A percentile compares a stretch with the other conserved stretches of the same genome.
These are phyloP conservation scores for Ophiothrix spiculata DNA, from an alignment of 35 echinoderm and acorn worm genomes.

Conservation along the genomic window DNA sequence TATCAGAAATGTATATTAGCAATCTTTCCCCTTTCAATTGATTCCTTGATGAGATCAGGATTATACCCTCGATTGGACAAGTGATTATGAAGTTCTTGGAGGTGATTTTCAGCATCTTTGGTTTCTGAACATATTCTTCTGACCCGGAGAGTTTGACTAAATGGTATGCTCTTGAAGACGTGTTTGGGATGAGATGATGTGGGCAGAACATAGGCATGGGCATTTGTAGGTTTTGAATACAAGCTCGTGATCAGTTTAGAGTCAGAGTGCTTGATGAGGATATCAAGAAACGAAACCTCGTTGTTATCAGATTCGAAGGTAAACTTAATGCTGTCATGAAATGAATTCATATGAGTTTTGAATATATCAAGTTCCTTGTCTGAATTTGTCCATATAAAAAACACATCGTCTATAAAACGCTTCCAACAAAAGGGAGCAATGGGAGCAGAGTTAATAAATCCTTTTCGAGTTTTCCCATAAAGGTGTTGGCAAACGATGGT, in stretches of 20 bases:
- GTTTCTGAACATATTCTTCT: neutral
- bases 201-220: neutral
- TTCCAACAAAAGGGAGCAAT: neutral
- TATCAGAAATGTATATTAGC: too few relatives aligned
- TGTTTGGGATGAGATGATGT: neutral
- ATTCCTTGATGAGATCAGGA: neutral
- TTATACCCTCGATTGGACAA: neutral
- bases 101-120: neutral
- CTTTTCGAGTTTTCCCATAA: neutral
- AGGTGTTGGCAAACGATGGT: neutral
- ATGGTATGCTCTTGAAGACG: neutral
- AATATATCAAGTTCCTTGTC: neutral
- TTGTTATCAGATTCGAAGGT: neutral
- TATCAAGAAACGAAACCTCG: neutral
- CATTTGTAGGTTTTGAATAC: neutral
- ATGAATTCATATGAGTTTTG: neutral
- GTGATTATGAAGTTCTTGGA: neutral
- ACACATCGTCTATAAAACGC: neutral
- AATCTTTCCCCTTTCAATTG: neutral
- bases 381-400: neutral
- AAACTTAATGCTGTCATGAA: too few relatives aligned
- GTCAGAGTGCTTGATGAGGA: neutral
- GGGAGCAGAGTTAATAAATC: neutral
- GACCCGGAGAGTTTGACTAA: neutral
- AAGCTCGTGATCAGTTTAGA: neutral